A percentile compares a stretch with the other conserved stretches of the same genome.
Conservation (phyloP, 2,113 vertebrate genomes). For the Lepisosteus osseus region DNA sequence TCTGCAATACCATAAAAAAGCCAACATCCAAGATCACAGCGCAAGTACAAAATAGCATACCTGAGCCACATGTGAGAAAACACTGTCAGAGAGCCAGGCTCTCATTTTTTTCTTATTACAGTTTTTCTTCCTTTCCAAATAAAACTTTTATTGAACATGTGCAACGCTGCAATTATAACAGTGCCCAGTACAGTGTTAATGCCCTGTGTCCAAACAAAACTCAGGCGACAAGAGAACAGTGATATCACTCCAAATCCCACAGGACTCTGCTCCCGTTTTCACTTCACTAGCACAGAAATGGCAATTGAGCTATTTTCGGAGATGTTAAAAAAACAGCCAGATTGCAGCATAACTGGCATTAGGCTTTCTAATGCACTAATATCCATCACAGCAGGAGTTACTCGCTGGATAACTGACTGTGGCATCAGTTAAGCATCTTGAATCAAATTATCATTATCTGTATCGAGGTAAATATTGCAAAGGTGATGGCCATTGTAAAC, state of each 20-base stretch:
- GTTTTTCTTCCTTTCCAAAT: neutral
- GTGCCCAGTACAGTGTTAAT: constrained; percentile 10
- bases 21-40: no score
- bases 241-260: neutral
- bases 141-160: neutral
- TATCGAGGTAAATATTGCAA: no score
- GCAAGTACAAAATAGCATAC: no score
- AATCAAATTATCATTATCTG: no score
- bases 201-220: constrained; percentile 27
- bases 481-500: no score
- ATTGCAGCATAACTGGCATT: neutral
- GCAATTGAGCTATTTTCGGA: constrained; percentile 3
- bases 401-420: neutral
- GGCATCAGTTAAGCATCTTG: no score
- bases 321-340: neutral
- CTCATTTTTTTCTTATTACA: neutral
- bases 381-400: neutral
- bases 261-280: neutral
- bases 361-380: neutral
- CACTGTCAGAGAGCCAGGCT: constrained; percentile 7
- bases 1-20: no score
- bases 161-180: neutral
- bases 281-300: neutral
- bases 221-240: neutral
- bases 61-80: no score